These are phyloP conservation scores for Schizaphis graminum DNA, from an alignment of 2,888 invertebrate species.

Conservation along the genomic window DNA sequence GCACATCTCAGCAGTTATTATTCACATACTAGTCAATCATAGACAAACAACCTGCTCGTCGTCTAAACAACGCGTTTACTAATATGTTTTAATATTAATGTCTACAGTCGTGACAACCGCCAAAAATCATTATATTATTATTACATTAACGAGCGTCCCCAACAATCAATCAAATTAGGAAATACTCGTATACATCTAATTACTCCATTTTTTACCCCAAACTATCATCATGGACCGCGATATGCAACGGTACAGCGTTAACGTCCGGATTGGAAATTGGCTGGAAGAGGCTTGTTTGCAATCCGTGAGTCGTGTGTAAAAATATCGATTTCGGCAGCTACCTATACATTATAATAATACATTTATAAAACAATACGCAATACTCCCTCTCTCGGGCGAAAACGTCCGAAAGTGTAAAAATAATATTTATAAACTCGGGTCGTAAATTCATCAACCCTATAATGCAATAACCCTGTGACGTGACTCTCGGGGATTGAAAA, in stretches of 20 bases:
- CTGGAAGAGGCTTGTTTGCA: conserved; percentile 73
- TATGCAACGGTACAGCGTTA: conserved; percentile 69
- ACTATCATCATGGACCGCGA: background rate
- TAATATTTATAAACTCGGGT: background rate
- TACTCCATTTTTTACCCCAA: background rate
- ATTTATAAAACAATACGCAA: background rate
- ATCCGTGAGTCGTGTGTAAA: conserved; percentile 70
- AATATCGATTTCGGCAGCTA: background rate
- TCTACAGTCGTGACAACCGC: background rate
- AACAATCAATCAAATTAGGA: background rate
- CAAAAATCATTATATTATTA: background rate
- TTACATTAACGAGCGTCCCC: background rate
- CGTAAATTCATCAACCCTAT: background rate
- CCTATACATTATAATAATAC: background rate
- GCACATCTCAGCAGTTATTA: background rate
- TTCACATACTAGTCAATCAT: background rate
- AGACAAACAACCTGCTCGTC: background rate
- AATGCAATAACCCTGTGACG: conserved; percentile 1
- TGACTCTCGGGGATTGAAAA: background rate
- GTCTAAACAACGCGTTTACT: background rate
- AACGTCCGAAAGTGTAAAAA: background rate
- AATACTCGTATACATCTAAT: background rate
- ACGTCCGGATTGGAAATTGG: conserved; percentile 74
- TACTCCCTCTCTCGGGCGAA: background rate
- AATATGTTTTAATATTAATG: background rate